Percentiles rank a stretch among this genome's conserved stretches.
Conservation (phyloP, 2,797 vertebrate genomes). For the Enteromius argenteus region DNA sequence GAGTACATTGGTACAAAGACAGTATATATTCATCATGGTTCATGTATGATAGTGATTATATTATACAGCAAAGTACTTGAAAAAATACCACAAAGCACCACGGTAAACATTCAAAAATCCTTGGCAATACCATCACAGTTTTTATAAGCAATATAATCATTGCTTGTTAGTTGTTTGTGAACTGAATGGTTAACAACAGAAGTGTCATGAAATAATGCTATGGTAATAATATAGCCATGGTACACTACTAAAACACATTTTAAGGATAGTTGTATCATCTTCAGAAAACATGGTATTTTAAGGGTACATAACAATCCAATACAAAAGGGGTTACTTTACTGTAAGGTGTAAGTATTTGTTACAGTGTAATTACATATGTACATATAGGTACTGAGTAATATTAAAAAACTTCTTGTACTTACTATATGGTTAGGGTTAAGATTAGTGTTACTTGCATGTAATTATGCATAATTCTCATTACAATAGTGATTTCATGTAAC, state of each 20-base stretch:
- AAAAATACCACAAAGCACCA: neutral
- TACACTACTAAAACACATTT: neutral
- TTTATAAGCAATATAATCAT: neutral
- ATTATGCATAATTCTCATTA: neutral
- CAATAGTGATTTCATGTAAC: neutral
- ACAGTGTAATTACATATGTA: too few species aligned
- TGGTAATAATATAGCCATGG: too few species aligned
- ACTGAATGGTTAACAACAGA: neutral
- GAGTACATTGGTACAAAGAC: neutral
- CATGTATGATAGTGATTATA: neutral
- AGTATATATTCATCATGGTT: neutral
- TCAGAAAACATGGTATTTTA: neutral
- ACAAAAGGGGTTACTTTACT: neutral
- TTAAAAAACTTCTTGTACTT: neutral
- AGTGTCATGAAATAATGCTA: neutral
- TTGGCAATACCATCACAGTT: neutral
- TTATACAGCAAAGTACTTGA: neutral
- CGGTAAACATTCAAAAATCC: neutral
- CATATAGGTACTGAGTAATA: neutral
- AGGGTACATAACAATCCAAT: neutral
- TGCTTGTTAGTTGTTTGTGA: neutral
- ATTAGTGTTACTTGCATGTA: neutral
- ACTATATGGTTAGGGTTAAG: too few species aligned
- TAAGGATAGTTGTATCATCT: neutral
- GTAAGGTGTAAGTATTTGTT: too few species aligned